Evolutionary conservation across 2,113 vertebrate genomes (phyloP).

Genomic region (Cyprinodon tularosa): DNA sequence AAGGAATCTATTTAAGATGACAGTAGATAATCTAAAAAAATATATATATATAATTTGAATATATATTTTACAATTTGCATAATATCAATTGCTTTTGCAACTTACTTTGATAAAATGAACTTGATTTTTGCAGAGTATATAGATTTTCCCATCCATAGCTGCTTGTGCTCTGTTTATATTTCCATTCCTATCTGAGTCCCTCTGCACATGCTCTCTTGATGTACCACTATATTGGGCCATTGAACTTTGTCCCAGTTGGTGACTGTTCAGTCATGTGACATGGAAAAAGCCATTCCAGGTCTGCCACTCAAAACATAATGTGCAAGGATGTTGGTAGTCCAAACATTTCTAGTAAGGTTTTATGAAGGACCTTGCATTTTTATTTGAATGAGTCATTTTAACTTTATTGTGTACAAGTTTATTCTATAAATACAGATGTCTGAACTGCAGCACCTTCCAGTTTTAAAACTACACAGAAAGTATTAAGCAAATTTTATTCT

Average conservation of each 20-base stretch:
- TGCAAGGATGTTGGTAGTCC: constrained; percentile 27
- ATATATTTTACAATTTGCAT: not conserved
- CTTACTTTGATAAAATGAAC: not conserved
- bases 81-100: constrained; percentile 1
- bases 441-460: not conserved
- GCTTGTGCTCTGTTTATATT: constrained; percentile 69
- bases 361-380: not conserved
- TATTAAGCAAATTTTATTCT: not conserved
- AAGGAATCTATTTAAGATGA: not conserved
- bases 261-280: constrained; percentile 75
- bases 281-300: constrained; percentile 79
- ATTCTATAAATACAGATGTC: not conserved
- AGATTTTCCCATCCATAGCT: not conserved
- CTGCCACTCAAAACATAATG: constrained; percentile 13
- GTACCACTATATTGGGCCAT: constrained; percentile 75
- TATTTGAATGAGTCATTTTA: constrained; percentile 7
- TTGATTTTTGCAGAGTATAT: not conserved
- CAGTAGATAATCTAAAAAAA: not conserved
- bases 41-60: too few species aligned
- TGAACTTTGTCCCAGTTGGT: constrained; percentile 83
- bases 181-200: constrained; percentile 46
- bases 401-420: not conserved
- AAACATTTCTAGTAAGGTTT: constrained; percentile 31
- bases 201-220: constrained; percentile 58
- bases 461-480: constrained; percentile 1